Conservation (phyloP, 2,113 vertebrate species). For the Camelus bactrianus region DNA sequence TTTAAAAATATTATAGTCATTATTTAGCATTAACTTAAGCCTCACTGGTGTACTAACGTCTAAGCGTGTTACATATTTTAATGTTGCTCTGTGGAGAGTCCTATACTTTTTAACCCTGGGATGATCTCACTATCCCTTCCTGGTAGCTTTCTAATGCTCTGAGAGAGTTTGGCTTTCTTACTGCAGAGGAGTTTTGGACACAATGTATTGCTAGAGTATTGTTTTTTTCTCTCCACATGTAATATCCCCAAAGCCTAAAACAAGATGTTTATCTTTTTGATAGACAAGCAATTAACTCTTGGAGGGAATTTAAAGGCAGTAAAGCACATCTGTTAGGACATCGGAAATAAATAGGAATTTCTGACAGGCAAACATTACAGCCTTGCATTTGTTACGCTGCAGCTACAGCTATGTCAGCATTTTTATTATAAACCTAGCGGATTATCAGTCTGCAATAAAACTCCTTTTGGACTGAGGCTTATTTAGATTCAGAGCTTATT, state of each 20-base stretch:
- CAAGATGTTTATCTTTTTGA: conserved; percentile 79
- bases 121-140: not conserved
- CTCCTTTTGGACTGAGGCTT: conserved; percentile 22
- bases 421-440: conserved; percentile 71
- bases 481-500: conserved; percentile 68
- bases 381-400: conserved; percentile 51
- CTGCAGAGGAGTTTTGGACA: conserved; percentile 36
- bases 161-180: conserved; percentile 9
- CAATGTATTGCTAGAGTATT: conserved; percentile 49
- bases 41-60: not conserved
- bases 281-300: conserved; percentile 81
- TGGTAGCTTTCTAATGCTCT: not conserved
- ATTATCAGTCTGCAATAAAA: conserved; percentile 71
- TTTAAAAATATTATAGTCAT: not conserved
- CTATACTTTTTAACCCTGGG: not conserved
- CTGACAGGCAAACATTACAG: conserved; percentile 67
- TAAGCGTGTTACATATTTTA: not conserved
- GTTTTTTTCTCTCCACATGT: conserved; percentile 57
- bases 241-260: conserved; percentile 74
- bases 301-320: conserved; percentile 63
- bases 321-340: conserved; percentile 70
- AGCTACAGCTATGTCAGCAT: conserved; percentile 58
- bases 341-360: conserved; percentile 67
- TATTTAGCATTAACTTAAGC: not conserved
- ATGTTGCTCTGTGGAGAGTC: not conserved